These are phyloP conservation scores for Scomberomorus guttatus DNA, from an alignment of 2,797 vertebrate species.

Conservation along the genomic window DNA sequence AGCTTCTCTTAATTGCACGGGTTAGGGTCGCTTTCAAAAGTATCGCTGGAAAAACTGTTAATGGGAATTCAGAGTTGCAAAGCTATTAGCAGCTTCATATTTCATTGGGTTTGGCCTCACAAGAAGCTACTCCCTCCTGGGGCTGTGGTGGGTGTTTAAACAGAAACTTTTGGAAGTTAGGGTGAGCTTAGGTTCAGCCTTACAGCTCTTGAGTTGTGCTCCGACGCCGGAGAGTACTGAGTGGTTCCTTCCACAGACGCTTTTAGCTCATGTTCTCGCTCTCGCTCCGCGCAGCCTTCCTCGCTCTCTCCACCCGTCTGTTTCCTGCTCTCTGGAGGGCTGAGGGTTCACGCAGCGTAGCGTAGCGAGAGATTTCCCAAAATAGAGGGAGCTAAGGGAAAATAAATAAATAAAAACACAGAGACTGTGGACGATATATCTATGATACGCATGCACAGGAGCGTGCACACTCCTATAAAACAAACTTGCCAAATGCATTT, in stretches of 20 bases:
- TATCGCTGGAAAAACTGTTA: constrained; percentile 18
- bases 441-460: constrained; percentile 6
- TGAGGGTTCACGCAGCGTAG: constrained; percentile 48
- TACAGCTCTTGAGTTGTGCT: constrained; percentile 8
- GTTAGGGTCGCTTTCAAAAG: constrained; percentile 32
- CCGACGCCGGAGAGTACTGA: constrained; percentile 23
- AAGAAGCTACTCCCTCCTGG: constrained; percentile 15
- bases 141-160: constrained; percentile 44
- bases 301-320: constrained; percentile 30
- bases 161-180: constrained; percentile 36
- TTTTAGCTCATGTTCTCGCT: constrained; percentile 64
- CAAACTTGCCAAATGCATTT: constrained; percentile 6
- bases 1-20: constrained; percentile 54
- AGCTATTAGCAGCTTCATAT: constrained; percentile 38
- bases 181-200: constrained; percentile 46
- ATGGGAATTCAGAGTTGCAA: constrained; percentile 10
- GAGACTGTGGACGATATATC: background rate
- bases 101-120: constrained; percentile 15
- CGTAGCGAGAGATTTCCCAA: constrained; percentile 54
- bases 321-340: constrained; percentile 57
- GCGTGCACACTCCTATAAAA: constrained; percentile 2
- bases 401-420: background rate
- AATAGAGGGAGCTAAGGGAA: constrained; percentile 53
- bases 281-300: constrained; percentile 33
- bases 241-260: constrained; percentile 47